Evolutionary conservation across 2,888 invertebrate genomes (phyloP), one percentile per base, ranked within the genome.

Genomic region (Brenthis ino): DNA sequence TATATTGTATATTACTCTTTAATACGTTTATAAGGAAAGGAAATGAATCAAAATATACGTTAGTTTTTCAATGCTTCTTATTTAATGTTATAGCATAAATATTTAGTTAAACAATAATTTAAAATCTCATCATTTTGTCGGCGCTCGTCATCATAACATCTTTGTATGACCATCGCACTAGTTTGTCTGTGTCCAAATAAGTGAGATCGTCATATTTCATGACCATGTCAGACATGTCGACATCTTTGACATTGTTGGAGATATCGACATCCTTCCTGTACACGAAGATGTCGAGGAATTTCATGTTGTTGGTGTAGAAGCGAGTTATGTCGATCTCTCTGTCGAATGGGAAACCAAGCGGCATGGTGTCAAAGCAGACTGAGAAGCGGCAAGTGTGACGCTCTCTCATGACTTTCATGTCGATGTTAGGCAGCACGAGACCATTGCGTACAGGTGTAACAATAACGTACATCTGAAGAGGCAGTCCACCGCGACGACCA

Each of bases 321-420:
- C 84, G 79, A 60, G 90, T 87, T 74, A 94, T 88, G 69, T 94
- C 91, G 79, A 96, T 93, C 50, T 88, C 89, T 74, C 96, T 94
- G 86, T 97, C 96, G 91, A 97, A 95, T 75, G 97, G 97, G 93
- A 94, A 97, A 70, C 96, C 96, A 76, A 95, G 91, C 1, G 96
- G 94, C 82, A 94, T 93, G 61, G 91, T 93, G 85, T 96, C 96
- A 74, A 95, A 85, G 73, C 91, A 93, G 8, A 85, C 89, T 78
- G 94, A 83, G 83, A 93, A 94, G 79, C 91, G 91, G 76, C 94
- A 94, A 71, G 93, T 86, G 75, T 90, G 93, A 69, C 94, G 91
- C 64, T 91, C 88, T 81, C 93, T 93, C 84, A 90, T 90, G 70
- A 87, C 82, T 74, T 84, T 87, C 74, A 91, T 84, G 79, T 93